Percentiles rank a stretch among this genome's conserved stretches.
phyloP scores from a whole-genome alignment of 2,888 invertebrate species.

The Zeuzera pyrina region DNA sequence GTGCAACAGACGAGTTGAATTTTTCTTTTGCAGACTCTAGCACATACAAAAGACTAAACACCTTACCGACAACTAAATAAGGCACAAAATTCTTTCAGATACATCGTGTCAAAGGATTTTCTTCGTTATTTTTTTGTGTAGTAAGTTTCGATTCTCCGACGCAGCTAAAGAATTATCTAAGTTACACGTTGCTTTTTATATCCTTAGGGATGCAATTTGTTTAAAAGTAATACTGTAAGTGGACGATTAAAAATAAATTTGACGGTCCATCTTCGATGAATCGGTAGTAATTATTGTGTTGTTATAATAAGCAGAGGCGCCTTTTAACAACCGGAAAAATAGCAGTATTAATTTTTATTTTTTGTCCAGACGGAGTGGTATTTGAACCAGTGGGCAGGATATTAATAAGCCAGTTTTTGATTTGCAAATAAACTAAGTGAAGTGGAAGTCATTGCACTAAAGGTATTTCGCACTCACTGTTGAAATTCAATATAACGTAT shows the following conservation, averaged over 20 bases:
- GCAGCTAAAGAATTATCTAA: too few relatives aligned
- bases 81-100: background rate
- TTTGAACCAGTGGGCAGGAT: background rate
- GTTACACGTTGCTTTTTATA: constrained; percentile 27
- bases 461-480: too few relatives aligned
- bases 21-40: constrained; percentile 24
- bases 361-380: background rate
- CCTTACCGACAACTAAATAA: background rate
- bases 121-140: background rate
- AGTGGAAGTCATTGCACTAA: background rate
- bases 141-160: background rate
- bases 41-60: background rate
- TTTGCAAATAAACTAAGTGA: background rate
- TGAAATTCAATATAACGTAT: too few relatives aligned
- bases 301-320: background rate
- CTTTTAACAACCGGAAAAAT: background rate
- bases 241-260: background rate
- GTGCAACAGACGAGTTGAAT: constrained; percentile 17
- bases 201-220: constrained; percentile 35
- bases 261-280: background rate
- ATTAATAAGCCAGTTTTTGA: background rate
- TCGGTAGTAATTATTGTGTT: background rate
- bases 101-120: background rate
- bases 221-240: constrained; percentile 30
- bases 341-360: background rate